A percentile compares a stretch with the other conserved stretches of the same genome.
Evolutionary conservation across 2,888 invertebrate species (phyloP).

Genomic region (Nemurella pictetii): DNA sequence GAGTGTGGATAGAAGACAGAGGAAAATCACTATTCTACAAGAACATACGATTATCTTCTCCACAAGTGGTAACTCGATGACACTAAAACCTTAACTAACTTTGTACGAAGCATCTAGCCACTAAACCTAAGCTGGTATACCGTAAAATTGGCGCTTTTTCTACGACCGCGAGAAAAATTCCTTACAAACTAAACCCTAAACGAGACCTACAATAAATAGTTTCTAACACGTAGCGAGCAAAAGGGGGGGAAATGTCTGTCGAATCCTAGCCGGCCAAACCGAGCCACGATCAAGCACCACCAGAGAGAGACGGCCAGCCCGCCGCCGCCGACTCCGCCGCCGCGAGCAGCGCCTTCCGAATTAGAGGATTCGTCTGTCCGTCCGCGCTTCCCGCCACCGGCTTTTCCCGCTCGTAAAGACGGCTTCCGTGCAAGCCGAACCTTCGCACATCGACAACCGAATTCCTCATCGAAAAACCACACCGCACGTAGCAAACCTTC

Average conservation of each 20-base stretch:
- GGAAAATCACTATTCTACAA: no score
- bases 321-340: neutral
- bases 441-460: no score
- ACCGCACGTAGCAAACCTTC: no score
- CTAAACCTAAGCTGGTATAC: no score
- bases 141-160: no score
- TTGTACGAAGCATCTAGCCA: no score
- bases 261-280: neutral
- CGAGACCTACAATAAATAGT: neutral
- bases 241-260: neutral
- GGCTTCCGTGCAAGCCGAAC: no score
- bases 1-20: no score
- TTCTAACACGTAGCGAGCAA: neutral
- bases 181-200: neutral
- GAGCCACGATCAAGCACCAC: neutral
- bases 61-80: no score
- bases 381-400: neutral
- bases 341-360: neutral
- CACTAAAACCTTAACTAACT: no score
- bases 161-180: neutral
- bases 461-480: no score
- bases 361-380: neutral
- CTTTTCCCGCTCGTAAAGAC: neutral
- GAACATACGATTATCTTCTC: no score
- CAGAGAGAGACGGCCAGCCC: neutral